phyloP scores from a whole-genome alignment of 2,888 invertebrate species.

The Chymomyza procnemis region DNA sequence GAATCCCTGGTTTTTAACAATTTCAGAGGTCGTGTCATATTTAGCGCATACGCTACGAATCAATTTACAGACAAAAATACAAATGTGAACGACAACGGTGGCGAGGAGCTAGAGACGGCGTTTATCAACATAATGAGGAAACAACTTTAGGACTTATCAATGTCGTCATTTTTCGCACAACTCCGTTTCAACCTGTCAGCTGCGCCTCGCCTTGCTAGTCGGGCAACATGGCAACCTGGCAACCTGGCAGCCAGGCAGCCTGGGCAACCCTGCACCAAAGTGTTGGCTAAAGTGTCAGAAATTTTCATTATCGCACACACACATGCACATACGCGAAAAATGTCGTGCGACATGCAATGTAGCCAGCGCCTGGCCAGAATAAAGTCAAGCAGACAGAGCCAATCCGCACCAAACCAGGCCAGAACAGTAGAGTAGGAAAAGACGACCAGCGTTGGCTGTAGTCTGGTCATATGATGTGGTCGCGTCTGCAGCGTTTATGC shows the following conservation, averaged over 20 bases:
- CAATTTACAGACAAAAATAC: slow-evolving; percentile 59
- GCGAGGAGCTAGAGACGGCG: slow-evolving; percentile 28
- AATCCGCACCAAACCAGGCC: not conserved
- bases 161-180: slow-evolving; percentile 32
- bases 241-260: slow-evolving; percentile 46
- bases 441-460: not conserved
- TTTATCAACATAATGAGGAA: slow-evolving; percentile 72
- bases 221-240: not conserved
- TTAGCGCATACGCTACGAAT: slow-evolving; percentile 73
- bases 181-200: slow-evolving; percentile 39
- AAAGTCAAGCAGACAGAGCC: slow-evolving; percentile 21
- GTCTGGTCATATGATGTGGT: slow-evolving; percentile 21
- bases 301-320: slow-evolving; percentile 69
- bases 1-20: not conserved
- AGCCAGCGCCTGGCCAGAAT: slow-evolving; percentile 25
- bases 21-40: slow-evolving; percentile 69
- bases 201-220: not conserved
- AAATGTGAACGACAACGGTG: not conserved
- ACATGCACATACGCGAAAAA: slow-evolving; percentile 46
- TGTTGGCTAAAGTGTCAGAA: slow-evolving; percentile 72
- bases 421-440: not conserved
- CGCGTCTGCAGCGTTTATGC: slow-evolving; percentile 70
- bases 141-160: slow-evolving; percentile 69
- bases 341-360: slow-evolving; percentile 70
- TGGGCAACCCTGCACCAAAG: slow-evolving; percentile 64